Evolutionary conservation across 2,113 vertebrate species (phyloP).

Genomic region (Tautogolabrus adspersus): DNA sequence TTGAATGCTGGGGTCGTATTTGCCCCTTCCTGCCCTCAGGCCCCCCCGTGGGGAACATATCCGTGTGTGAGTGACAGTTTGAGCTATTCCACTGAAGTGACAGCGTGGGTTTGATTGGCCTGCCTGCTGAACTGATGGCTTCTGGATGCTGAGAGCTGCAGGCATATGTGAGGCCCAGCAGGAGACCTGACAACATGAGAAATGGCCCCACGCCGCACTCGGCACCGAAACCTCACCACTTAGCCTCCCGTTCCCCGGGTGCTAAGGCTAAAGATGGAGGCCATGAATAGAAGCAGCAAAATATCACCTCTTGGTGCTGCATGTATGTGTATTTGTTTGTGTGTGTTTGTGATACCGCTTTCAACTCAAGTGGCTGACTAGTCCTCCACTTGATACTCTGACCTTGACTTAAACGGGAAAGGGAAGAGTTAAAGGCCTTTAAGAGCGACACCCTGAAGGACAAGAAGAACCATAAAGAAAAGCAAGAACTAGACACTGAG

Average conservation of each 20-base stretch:
- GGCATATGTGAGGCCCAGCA: constrained; percentile 76
- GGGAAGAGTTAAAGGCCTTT: constrained; percentile 30
- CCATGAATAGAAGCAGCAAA: constrained; percentile 35
- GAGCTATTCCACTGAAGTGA: constrained; percentile 76
- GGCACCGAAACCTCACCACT: constrained; percentile 58
- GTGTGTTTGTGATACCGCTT: constrained; percentile 29
- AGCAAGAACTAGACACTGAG: neutral
- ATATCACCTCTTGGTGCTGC: constrained; percentile 18
- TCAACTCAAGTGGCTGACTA: constrained; percentile 48
- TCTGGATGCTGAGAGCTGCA: constrained; percentile 65
- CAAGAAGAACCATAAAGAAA: constrained; percentile 3
- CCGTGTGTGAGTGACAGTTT: constrained; percentile 73
- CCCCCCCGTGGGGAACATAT: constrained; percentile 37
- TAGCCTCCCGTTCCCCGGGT: constrained; percentile 53
- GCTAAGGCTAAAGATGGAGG: constrained; percentile 61
- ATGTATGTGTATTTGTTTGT: constrained; percentile 16
- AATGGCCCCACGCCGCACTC: constrained; percentile 64
- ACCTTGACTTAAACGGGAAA: constrained; percentile 54
- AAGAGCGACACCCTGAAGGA: constrained; percentile 15
- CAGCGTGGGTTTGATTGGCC: constrained; percentile 79
- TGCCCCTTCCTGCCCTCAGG: constrained; percentile 6
- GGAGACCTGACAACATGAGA: constrained; percentile 79
- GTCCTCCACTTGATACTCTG: constrained; percentile 58
- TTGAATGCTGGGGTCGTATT: constrained; percentile 16
- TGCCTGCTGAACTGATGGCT: constrained; percentile 74